phyloP scores from a whole-genome alignment of 2,797 vertebrate species.

The Acanthurus lineatus region DNA sequence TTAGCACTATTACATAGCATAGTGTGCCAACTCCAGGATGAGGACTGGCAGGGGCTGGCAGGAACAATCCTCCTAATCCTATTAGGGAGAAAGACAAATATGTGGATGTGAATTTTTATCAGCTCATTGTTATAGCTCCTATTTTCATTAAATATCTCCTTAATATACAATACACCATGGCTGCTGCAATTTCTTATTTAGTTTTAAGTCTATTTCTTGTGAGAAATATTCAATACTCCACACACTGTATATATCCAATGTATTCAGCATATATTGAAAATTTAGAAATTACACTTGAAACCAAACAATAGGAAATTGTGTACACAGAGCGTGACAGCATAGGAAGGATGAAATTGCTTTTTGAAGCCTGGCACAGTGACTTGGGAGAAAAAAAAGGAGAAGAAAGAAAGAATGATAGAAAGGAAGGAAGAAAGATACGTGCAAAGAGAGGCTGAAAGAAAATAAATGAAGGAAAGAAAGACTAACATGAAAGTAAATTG shows the following conservation, averaged over 20 bases:
- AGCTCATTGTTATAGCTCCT: constrained; percentile 46
- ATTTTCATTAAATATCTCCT: constrained; percentile 55
- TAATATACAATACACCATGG: constrained; percentile 8
- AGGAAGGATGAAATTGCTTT: constrained; percentile 74
- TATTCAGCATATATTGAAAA: constrained; percentile 44
- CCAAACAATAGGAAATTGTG: constrained; percentile 58
- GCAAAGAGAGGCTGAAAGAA: not conserved
- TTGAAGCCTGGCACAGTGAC: constrained; percentile 43
- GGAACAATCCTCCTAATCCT: constrained; percentile 67
- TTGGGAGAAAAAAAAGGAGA: not conserved
- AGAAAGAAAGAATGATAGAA: not conserved
- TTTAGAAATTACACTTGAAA: constrained; percentile 55
- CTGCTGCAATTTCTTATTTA: constrained; percentile 43
- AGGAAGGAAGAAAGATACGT: not conserved
- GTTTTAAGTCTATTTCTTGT: constrained; percentile 24
- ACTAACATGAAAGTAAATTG: constrained; percentile 55
- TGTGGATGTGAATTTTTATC: constrained; percentile 64
- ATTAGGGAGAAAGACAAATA: constrained; percentile 70
- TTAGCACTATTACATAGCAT: constrained; percentile 29
- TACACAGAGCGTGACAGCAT: constrained; percentile 58
- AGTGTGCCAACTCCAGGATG: constrained; percentile 35
- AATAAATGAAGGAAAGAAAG: constrained; percentile 27
- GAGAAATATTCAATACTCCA: constrained; percentile 44
- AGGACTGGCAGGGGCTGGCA: constrained; percentile 43
- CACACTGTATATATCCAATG: constrained; percentile 31